Evolutionary conservation across 1,140 invertebrate genomes (phyloP), one percentile per base, ranked within the genome.

Genomic region (Stegodyphus dumicola): DNA sequence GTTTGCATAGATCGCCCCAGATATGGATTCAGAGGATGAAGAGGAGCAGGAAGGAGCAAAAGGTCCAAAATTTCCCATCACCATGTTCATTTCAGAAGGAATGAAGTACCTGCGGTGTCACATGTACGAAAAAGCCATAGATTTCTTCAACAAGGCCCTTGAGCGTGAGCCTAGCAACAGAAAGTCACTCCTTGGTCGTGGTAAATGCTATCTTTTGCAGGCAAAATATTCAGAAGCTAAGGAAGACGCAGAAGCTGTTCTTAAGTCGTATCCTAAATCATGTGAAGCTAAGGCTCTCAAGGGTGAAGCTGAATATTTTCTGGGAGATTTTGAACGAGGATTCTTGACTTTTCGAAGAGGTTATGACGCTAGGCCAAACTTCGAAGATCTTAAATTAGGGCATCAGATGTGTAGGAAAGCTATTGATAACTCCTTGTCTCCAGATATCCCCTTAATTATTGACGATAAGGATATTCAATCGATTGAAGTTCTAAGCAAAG

Each of bases 41-140:
- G 73, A 76, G 54, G 64, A 52, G n/a, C 33, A 52, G 2, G 18
- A n/a, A 56, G 51, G 54, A 48, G n/a, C 10, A 5, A 78, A 78
- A 78, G 18, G 2, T 15, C 60, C 71, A 15, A 84, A 84, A 51
- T 76, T 67, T 33, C 73, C 81, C 13, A 54, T 69, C 13, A 53
- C 56, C 6, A 18, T 84, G 65, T 73, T 54, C 52, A 75, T 84
- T 9, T 66, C 81, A 53, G 60, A 75, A 67, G 81, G 81, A 6
- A 84, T 69, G 11, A 64, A 64, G 13, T 56, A 73, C 15, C 6
- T 64, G 2, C 53, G 17, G 2, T 6, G 51, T 33, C 5, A 10
- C 5, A 18, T 51, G 7, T 64, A 18, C n/a, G 15, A 81, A 6
- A 74, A 64, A 73, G 79, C 79, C 9, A 81, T 81, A 9, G 48